Evolutionary conservation across 1,140 invertebrate genomes (phyloP), one percentile per base, ranked within the genome.

Genomic region (Xylocopa sonorina): DNA sequence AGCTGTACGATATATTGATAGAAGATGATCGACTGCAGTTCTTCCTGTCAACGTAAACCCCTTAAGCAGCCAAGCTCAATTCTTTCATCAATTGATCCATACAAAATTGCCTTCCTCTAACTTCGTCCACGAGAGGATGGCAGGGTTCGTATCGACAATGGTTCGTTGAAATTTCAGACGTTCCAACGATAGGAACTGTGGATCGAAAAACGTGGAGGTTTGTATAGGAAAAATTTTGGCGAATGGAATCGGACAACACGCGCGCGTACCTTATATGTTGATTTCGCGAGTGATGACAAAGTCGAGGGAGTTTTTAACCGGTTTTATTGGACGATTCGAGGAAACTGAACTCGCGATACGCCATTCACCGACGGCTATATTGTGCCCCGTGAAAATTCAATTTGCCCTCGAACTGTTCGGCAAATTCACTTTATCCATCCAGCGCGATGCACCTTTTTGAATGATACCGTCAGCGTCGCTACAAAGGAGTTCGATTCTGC

Each of bases 371-470:
- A 3, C 16, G 10, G 3, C 7, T 57, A 21, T 24, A 34, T 72
- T 48, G 12, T 48, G 16, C 24, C 43, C 55, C 53, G 69, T n/a
- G 29, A 72, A n/a, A 62, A 72, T 72, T 72, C 55, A 60, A 72
- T 72, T 72, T n/a, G 55, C 41, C 32, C 27, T 3, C 29, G 38
- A 27, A 32, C 14, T 34, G 69, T 32, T 46, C 27, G 29, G 38
- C 38, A n/a, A 72, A 60, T 72, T 72, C 48, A 38, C 34, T 32
- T 43, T 27, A 27, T 29, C 12, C 2, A 12, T 9, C n/a, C 3
- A 57, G 1, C 32, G 10, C 10, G 2, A 12, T 18, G 29, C 6
- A 12, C 21, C 3, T 7, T 46, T 41, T 48, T 9, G 21, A 9
- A 2, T 29, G 18, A 3, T 18, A 9, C 43, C 41, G 27, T 14